Base-by-base conservation (phyloP, 2,888 invertebrate genomes). In the Brenthis hecate region DNA sequence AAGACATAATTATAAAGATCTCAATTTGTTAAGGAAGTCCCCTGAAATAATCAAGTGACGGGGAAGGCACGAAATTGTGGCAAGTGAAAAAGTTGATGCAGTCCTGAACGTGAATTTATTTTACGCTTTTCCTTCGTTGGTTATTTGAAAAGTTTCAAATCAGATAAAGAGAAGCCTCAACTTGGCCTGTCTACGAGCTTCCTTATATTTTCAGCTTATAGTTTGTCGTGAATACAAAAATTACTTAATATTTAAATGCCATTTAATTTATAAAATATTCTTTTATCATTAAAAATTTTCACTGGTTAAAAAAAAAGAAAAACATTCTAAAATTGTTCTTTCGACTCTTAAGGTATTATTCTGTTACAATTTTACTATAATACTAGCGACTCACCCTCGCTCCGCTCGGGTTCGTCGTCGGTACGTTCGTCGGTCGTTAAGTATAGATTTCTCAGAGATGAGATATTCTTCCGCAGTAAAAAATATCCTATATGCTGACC, bases 71-170 rank as follows among this genome's bases (percentile, higher is more conserved):
- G 62, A 62, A 67, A 67, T 67, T 67, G 67, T 56, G 62, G 51
- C 50, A 43, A 47, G 57, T 51, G 56, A 62, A 65, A 62, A 65
- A 65, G 50, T 65, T 53, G 43, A 62, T 56, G 47, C 60, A 61
- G 61, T 61, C 32, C 36, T 53, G 60, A 60, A 65, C 58, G 56
- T 61, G 56, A 69, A 65, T 60, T 69, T 65, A 56, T 65, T 69
- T 69, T 65, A 68, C 58, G 56, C 58, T 48, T 32, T 60, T 56
- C 56, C 60, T 62, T 47, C 61, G 19, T 61, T 57, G 69, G 61
- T 61, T 69, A 69, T 69, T 69, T 69, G 65, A 69, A 65, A 69
- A 69, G 65, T 69, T 69, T 69, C 51, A 56, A 67, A 67, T 67
- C 67, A 36, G 67, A 67, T 62, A 62, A 67, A 19, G 55, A 50